These are phyloP conservation scores for Microhierax caerulescens DNA, from an alignment of 2,797 vertebrate genomes.

Conservation along the genomic window DNA sequence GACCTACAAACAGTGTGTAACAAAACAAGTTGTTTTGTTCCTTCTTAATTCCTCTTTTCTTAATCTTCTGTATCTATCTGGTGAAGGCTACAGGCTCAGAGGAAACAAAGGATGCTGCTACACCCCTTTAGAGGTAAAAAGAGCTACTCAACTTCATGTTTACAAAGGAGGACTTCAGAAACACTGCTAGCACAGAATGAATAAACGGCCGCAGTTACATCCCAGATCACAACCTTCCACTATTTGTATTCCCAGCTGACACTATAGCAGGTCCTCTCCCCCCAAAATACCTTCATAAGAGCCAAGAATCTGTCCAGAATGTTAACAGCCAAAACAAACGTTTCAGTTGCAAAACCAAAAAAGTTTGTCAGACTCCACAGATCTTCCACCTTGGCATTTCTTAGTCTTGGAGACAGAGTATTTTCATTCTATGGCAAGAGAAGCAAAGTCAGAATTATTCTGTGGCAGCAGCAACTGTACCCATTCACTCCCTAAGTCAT, in stretches of 20 bases:
- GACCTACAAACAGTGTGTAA: fast-evolving
- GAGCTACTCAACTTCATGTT: background rate
- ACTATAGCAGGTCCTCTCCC: background rate
- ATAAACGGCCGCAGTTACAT: background rate
- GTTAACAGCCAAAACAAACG: constrained; percentile 94
- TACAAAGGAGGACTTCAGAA: background rate
- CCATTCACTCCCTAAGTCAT: fast-evolving
- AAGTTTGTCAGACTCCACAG: constrained; percentile 95
- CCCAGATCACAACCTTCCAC: background rate
- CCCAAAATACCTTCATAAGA: constrained; percentile 87
- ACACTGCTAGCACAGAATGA: fast-evolving
- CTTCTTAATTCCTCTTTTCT: background rate
- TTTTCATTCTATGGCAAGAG: constrained; percentile 79
- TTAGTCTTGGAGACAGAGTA: constrained; percentile 86
- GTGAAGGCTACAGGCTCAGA: background rate
- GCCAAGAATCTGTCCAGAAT: constrained; percentile 96
- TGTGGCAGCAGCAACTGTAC: background rate
- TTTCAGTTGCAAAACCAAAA: constrained; percentile 94
- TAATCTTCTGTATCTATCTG: fast-evolving
- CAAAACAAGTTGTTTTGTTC: background rate
- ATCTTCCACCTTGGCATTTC: constrained; percentile 93
- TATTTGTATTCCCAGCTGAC: background rate
- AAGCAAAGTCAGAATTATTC: background rate
- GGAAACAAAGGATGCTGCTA: background rate
- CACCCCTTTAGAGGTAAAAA: background rate